phyloP scores from a whole-genome alignment of 2,888 invertebrate species.

The Pyrrhosoma nymphula region DNA sequence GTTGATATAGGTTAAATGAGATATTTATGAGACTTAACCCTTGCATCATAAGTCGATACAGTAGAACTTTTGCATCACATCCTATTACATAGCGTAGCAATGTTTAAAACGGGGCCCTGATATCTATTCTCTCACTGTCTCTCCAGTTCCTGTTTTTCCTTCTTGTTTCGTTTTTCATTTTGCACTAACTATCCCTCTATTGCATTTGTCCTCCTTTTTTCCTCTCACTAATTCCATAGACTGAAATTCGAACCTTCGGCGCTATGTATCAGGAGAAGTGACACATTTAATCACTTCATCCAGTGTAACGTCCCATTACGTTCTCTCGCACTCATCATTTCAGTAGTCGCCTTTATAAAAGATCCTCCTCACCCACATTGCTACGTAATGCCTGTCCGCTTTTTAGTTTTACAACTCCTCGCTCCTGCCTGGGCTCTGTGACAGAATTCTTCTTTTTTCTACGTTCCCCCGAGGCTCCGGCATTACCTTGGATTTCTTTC shows the following conservation, averaged over 20 bases:
- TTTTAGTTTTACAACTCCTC: not conserved
- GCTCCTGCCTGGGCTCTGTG: not conserved
- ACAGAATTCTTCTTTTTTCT: not conserved
- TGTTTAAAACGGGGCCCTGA: no score
- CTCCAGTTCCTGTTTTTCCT: not conserved
- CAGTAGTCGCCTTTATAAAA: not conserved
- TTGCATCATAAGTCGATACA: no score
- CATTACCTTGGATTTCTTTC: slow-evolving; percentile 36
- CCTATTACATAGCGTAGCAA: no score
- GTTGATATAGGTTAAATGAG: no score
- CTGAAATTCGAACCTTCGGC: not conserved
- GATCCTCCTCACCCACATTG: not conserved
- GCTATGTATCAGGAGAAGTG: slow-evolving; percentile 4
- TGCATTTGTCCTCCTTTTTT: not conserved
- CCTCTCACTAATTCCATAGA: not conserved
- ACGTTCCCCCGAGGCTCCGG: not conserved
- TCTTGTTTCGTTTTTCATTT: not conserved
- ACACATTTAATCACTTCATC: slow-evolving; percentile 31
- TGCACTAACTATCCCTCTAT: not conserved
- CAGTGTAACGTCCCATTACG: not conserved
- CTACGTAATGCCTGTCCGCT: not conserved
- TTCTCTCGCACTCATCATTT: not conserved
- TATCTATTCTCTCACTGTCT: not conserved
- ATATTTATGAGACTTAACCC: no score
- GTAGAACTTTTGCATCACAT: no score